Percentiles rank a stretch among this genome's conserved stretches.
These are phyloP conservation scores for Trachythela sp. DNA, from an alignment of 64 coral and sea anemone species.

Conservation along the genomic window DNA sequence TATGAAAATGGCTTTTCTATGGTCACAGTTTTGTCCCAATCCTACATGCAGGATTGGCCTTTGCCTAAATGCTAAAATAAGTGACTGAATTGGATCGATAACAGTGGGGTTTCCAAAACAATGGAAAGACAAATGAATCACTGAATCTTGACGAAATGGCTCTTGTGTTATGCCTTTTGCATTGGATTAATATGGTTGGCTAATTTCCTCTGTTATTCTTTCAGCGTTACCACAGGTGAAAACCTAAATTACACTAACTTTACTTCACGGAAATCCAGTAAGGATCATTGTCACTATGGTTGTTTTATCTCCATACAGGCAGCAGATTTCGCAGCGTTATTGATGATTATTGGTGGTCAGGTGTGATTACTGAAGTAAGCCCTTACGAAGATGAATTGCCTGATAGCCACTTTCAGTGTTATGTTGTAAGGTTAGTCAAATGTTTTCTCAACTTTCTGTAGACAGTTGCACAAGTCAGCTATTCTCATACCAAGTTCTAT, in stretches of 20 bases:
- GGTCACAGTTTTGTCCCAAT: too few relatives aligned
- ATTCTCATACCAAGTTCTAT: background rate
- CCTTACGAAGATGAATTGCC: slow-evolving; percentile 71
- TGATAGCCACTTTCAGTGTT: slow-evolving; percentile 79
- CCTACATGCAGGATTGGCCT: too few relatives aligned
- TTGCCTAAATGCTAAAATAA: too few relatives aligned
- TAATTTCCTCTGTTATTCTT: background rate
- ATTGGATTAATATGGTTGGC: background rate
- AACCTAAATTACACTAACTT: too few relatives aligned
- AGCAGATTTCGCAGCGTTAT: slow-evolving; percentile 94
- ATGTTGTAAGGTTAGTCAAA: slow-evolving; percentile 69
- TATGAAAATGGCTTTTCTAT: background rate
- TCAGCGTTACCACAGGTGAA: too few relatives aligned
- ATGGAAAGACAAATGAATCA: slow-evolving; percentile 41
- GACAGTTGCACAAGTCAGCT: too few relatives aligned
- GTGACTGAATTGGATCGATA: too few relatives aligned
- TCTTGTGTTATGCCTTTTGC: too few relatives aligned
- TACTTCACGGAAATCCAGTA: too few relatives aligned
- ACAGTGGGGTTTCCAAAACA: too few relatives aligned
- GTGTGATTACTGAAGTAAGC: slow-evolving; percentile 73
- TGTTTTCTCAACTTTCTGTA: background rate
- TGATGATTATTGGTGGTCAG: slow-evolving; percentile 93
- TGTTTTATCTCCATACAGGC: slow-evolving; percentile 23
- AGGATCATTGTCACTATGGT: background rate
- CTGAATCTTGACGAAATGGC: too few relatives aligned